These are phyloP conservation scores for Helicoverpa assulta DNA, from an alignment of 2,888 invertebrate genomes.

Conservation along the genomic window DNA sequence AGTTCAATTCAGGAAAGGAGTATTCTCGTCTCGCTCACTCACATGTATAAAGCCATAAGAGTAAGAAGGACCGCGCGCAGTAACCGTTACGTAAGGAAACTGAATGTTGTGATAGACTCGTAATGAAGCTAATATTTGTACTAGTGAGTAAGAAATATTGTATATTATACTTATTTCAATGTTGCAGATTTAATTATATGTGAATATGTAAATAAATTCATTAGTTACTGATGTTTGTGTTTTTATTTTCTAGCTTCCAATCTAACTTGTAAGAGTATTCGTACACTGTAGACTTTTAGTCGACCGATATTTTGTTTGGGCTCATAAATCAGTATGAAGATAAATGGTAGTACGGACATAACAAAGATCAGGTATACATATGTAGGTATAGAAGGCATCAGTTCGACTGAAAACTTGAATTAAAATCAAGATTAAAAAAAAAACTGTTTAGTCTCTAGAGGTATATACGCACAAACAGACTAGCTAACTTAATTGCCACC, in stretches of 20 bases:
- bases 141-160: slow-evolving; percentile 75
- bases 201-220: slow-evolving; percentile 90
- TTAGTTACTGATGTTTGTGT: slow-evolving; percentile 79
- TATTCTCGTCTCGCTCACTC: slow-evolving; percentile 22
- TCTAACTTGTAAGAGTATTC: no score
- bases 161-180: slow-evolving; percentile 82
- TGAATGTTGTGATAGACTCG: slow-evolving; percentile 89
- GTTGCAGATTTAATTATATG: slow-evolving; percentile 85
- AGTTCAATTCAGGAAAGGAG: not conserved
- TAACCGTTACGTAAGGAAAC: slow-evolving; percentile 76
- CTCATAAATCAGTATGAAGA: no score
- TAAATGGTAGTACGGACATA: no score
- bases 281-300: no score
- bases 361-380: no score
- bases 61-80: slow-evolving; percentile 58
- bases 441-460: no score
- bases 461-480: not conserved
- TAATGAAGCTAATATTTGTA: slow-evolving; percentile 78
- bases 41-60: slow-evolving; percentile 39
- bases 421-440: no score
- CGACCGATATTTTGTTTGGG: no score
- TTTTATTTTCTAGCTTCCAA: slow-evolving; percentile 61
- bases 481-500: no score
- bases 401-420: no score
- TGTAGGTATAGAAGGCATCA: no score